phyloP scores from a whole-genome alignment of 2,888 invertebrate species.

The Tipula confusa region DNA sequence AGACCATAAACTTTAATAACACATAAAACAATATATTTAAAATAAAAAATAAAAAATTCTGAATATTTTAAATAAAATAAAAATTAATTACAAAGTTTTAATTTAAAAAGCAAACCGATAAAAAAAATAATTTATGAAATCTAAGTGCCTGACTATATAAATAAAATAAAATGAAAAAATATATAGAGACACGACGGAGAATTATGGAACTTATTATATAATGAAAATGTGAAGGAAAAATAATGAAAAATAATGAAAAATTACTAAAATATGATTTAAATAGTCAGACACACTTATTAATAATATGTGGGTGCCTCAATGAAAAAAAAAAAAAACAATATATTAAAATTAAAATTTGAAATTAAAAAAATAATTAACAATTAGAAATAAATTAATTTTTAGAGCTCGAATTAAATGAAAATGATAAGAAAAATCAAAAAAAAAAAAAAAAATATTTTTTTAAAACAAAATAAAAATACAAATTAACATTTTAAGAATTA shows the following conservation, averaged over 20 bases:
- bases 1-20: background rate
- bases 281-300: background rate
- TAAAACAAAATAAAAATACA: background rate
- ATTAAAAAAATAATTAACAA: background rate
- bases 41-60: background rate
- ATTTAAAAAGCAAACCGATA: background rate
- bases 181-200: background rate
- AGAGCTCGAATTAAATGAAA: background rate
- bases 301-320: conserved; percentile 4
- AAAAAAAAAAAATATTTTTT: background rate
- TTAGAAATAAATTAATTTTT: background rate
- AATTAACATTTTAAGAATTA: background rate
- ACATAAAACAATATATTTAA: background rate
- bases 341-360: background rate
- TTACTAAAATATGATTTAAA: background rate
- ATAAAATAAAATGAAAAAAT: background rate
- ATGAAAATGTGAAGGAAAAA: background rate
- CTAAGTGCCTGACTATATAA: background rate
- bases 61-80: background rate
- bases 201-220: background rate
- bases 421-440: background rate
- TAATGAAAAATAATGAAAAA: no score
- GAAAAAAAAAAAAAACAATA: background rate
- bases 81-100: no score
- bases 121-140: background rate